Evolutionary conservation across 2,113 vertebrate genomes (phyloP).

Genomic region (Jaculus jaculus): DNA sequence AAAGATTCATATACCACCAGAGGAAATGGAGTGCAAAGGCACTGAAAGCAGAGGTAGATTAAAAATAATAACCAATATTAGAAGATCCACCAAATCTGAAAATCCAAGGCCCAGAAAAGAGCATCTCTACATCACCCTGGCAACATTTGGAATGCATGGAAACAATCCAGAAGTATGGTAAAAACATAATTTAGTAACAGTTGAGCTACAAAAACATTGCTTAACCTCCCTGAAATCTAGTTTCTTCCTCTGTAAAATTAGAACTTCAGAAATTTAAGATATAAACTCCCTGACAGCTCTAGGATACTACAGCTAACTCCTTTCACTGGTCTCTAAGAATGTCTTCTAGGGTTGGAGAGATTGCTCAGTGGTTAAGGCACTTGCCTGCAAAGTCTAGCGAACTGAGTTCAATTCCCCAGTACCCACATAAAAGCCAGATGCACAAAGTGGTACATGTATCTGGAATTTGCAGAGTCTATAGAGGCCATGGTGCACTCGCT

Average conservation of each 20-base stretch:
- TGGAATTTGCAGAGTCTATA: no score
- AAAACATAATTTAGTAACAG: background rate
- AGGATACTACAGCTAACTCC: background rate
- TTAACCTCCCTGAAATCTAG: background rate
- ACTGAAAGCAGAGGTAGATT: background rate
- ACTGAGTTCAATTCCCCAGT: no score
- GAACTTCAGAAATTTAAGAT: background rate
- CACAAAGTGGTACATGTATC: no score
- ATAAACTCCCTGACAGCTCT: background rate
- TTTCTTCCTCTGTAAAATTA: background rate
- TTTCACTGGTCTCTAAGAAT: background rate
- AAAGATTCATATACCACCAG: slow-evolving; percentile 1
- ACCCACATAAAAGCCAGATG: no score
- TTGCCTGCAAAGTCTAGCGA: no score
- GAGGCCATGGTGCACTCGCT: no score
- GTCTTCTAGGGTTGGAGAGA: no score
- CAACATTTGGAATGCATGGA: background rate
- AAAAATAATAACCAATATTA: background rate
- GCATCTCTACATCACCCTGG: background rate
- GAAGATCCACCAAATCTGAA: background rate
- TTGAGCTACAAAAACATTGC: background rate
- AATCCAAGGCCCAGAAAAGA: background rate
- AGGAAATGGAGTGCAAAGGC: background rate
- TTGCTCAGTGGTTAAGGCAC: no score
- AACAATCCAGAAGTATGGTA: background rate